Percentiles rank a stretch among this genome's conserved stretches.
phyloP scores from a whole-genome alignment of 2,113 vertebrate genomes.

The Montifringilla adamsi region DNA sequence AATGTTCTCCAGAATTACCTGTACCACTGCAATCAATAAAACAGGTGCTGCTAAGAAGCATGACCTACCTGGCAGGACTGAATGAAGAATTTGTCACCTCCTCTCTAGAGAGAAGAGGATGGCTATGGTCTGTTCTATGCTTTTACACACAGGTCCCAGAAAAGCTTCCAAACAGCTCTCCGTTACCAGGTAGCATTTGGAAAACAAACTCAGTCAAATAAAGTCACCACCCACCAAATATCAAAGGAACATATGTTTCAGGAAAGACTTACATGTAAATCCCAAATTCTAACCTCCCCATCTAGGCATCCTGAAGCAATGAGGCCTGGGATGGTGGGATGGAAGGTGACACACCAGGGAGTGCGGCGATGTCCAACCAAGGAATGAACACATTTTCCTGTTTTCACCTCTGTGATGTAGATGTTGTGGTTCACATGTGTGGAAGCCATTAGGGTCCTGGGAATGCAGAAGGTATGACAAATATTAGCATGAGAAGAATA shows the following conservation, averaged over 20 bases:
- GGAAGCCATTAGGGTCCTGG: slow-evolving; percentile 94
- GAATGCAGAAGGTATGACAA: not conserved
- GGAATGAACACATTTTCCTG: slow-evolving; percentile 96
- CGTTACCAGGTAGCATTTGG: not conserved
- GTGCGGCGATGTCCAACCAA: slow-evolving; percentile 95
- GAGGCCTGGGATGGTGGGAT: slow-evolving; percentile 95
- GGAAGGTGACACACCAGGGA: slow-evolving; percentile 98
- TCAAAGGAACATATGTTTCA: not conserved
- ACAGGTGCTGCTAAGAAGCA: not conserved
- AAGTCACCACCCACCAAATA: not conserved
- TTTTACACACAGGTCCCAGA: not conserved
- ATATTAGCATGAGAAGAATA: not conserved
- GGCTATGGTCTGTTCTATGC: not conserved
- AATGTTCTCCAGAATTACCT: not conserved
- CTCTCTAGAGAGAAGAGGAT: not conserved
- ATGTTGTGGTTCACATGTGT: slow-evolving; percentile 99
- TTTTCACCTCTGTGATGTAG: slow-evolving; percentile 99
- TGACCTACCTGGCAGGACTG: not conserved
- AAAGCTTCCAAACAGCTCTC: not conserved
- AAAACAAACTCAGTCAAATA: not conserved
- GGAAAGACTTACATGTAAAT: slow-evolving; percentile 90
- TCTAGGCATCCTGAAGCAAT: slow-evolving; percentile 98
- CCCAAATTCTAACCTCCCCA: slow-evolving; percentile 98
- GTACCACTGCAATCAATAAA: not conserved
- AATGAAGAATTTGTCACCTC: not conserved